Evolutionary conservation across 1,140 invertebrate species (phyloP), one percentile per base, ranked within the genome.

Genomic region (Laupala kohalensis): DNA sequence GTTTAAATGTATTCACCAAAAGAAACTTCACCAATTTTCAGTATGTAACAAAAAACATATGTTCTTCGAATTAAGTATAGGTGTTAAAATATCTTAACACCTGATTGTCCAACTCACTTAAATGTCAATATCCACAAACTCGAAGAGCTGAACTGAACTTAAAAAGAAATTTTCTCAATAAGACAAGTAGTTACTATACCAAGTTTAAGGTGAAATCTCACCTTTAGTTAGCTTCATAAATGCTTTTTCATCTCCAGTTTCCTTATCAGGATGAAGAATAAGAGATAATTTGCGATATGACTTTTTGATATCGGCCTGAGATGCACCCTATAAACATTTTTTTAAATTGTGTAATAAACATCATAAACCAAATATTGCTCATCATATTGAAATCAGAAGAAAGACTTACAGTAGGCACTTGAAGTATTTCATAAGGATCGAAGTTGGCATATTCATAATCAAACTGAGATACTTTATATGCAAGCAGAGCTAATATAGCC

Each of bases 151-250:
- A n/a, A n/a, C n/a, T n/a, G n/a, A n/a, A n/a, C n/a, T n/a, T n/a
- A n/a, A n/a, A n/a, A n/a, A n/a, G n/a, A n/a, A n/a, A n/a, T n/a
- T n/a, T n/a, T n/a, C n/a, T n/a, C n/a, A n/a, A n/a, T n/a, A n/a
- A n/a, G n/a, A n/a, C n/a, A n/a, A n/a, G n/a, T n/a, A n/a, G n/a
- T n/a, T n/a, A n/a, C n/a, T n/a, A n/a, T n/a, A n/a, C n/a, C n/a
- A n/a, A n/a, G n/a, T n/a, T n/a, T n/a, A n/a, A n/a, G n/a, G n/a
- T n/a, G n/a, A n/a, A 9, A 25, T 30, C 25, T 70, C 90, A 80
- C 97, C 97, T 88, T 99, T 99, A 23, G 95, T 95, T 72, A 99
- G 86, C 83, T 90, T 95, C 92, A 99, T 97, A 80, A 99, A 99
- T 69, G 92, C 91, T 80, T 96, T 96, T 78, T 96, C 93, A 88